Conservation (phyloP, 2,888 invertebrate genomes). For the Andrena trimmerana region DNA sequence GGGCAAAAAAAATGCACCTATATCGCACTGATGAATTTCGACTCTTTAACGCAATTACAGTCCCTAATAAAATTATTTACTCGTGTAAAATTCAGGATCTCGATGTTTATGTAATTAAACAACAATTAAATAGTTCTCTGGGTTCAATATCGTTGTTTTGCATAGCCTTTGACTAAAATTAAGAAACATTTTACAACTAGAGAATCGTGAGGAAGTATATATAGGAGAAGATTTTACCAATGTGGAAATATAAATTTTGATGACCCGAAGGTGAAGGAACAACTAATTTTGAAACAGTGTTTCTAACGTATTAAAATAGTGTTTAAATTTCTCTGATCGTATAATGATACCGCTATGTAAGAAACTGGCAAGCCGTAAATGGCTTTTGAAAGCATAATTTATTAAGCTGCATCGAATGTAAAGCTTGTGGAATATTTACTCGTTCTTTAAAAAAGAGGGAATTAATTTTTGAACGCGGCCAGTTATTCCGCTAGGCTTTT, state of each 20-base stretch:
- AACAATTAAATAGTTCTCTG: neutral
- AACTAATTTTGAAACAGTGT: no score
- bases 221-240: no score
- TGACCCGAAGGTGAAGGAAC: no score
- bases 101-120: neutral
- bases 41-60: neutral
- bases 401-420: neutral
- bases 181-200: neutral
- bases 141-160: neutral
- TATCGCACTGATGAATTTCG: no score
- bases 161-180: no score
- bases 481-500: constrained; percentile 51
- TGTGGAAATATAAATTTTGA: no score
- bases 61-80: neutral
- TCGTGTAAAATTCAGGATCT: neutral
- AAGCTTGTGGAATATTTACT: neutral
- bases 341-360: neutral
- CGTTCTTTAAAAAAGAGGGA: neutral
- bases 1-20: no score
- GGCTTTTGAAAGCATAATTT: neutral
- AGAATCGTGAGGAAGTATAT: no score
- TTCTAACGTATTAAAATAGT: no score
- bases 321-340: no score
- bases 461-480: constrained; percentile 44
- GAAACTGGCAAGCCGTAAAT: neutral